Evolutionary conservation across 2,888 invertebrate species (phyloP), one percentile per base, ranked within the genome.

Genomic region (Drosophila engyochracea): DNA sequence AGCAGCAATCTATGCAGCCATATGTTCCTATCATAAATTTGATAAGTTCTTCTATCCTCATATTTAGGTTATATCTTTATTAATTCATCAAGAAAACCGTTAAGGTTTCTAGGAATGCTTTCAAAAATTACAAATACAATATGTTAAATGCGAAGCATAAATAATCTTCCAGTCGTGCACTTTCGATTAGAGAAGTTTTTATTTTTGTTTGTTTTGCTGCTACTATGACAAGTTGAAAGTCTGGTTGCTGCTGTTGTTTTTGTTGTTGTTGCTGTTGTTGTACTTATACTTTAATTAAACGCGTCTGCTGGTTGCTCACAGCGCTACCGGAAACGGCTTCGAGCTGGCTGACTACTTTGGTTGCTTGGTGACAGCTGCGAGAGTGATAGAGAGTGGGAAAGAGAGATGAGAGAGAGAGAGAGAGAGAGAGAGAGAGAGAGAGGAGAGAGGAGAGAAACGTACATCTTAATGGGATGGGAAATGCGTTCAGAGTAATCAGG

Each of bases 201-300:
- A 33, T 49, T 52, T 44, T 52, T 44, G 39, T 59, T 57, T 44
- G 54, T 54, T 69, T 53, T 37, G 41, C 16, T 57, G 71, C 41
- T 33, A 7, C 37, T 6, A 12, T 25, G 52, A 47, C 57, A 74
- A 64, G 53, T 53, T 53, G 81, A 70, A 73, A 63, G 64, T 66
- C 41, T 61, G 57, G 68, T 64, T 53, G 65, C 33, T 52, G 59
- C 65, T 63, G 54, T 51, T 35, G 35, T 60, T 47, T 66, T 35
- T 57, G 68, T 59, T 54, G 54, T 41, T 35, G 55, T 16, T 65
- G 54, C 62, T 62, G 52, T 28, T 70, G 66, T 66, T 61, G 54
- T 70, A 53, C 31, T 30, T 54, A 61, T 41, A 69, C 70, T 78
- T 79, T 79, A 74, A 82, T 82, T 79, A 74, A 70, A 82, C 73